Evolutionary conservation across 2,797 vertebrate species (phyloP).

Genomic region (Rhinatrema bivittatum): DNA sequence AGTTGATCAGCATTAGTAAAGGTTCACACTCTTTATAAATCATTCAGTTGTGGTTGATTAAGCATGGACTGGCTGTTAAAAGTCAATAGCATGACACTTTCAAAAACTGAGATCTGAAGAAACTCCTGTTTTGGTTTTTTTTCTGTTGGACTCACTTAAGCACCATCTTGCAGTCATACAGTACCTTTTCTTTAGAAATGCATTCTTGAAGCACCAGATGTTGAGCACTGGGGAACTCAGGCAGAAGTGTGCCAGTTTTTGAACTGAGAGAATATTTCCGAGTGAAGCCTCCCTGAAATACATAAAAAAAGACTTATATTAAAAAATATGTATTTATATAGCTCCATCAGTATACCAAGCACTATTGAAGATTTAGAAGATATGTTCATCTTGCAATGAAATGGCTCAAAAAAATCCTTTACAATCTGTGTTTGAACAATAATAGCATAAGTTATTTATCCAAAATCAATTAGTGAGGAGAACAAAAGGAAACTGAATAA

Average conservation of each 20-base stretch:
- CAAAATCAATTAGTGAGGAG: too few relatives aligned
- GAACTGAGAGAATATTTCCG: constrained; percentile 96
- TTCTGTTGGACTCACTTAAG: too few relatives aligned
- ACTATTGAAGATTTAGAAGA: constrained; percentile 26
- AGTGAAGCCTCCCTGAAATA: constrained; percentile 89
- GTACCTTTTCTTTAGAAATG: constrained; percentile 90
- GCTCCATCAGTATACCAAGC: too few relatives aligned
- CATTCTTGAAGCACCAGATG: constrained; percentile 86
- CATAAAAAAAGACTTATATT: constrained; percentile 10
- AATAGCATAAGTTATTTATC: too few relatives aligned
- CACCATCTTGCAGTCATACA: constrained; percentile 29
- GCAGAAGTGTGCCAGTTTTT: constrained; percentile 93
- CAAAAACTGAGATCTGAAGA: constrained; percentile 38
- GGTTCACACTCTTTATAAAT: constrained; percentile 56
- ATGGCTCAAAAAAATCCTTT: not conserved
- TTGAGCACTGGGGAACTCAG: constrained; percentile 90
- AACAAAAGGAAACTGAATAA: too few relatives aligned
- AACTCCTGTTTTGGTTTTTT: too few relatives aligned
- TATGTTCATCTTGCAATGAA: constrained; percentile 4
- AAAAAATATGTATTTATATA: too few relatives aligned
- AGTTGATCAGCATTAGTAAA: constrained; percentile 50
- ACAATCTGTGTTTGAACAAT: too few relatives aligned
- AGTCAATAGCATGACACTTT: constrained; percentile 36
- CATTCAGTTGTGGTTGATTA: constrained; percentile 57
- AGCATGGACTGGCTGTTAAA: constrained; percentile 47